These are phyloP conservation scores for Nomada flava DNA, from an alignment of 2,888 invertebrate species.

Conservation along the genomic window DNA sequence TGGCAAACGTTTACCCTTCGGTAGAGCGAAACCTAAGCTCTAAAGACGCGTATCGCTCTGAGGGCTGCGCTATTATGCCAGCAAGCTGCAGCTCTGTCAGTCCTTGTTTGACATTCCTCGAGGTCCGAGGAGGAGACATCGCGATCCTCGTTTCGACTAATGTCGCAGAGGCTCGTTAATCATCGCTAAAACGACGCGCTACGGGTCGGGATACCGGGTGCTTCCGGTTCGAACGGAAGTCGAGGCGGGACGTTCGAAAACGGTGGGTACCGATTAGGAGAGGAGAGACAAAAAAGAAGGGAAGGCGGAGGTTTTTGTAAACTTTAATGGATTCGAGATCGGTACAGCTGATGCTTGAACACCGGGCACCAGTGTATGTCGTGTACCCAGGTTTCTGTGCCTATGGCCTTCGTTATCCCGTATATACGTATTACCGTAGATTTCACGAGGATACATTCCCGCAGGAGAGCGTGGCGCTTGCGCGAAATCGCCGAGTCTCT, in stretches of 20 bases:
- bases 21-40: constrained; percentile 59
- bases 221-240: neutral
- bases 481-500: constrained; percentile 32
- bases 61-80: constrained; percentile 55
- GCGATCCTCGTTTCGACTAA: neutral
- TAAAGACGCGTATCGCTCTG: constrained; percentile 61
- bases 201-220: neutral
- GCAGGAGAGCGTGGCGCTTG: constrained; percentile 56
- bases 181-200: neutral
- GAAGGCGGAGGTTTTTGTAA: neutral
- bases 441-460: constrained; percentile 61
- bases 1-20: constrained; percentile 59
- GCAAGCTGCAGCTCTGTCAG: constrained; percentile 40
- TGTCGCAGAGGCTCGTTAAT: constrained; percentile 12
- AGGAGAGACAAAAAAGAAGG: too few species aligned
- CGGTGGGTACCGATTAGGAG: too few species aligned
- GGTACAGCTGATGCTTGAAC: too few species aligned
- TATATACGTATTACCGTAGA: constrained; percentile 50
- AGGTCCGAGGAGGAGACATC: constrained; percentile 14
- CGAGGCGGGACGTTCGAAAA: constrained; percentile 23
- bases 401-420: constrained; percentile 68
- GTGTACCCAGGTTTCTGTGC: too few species aligned
- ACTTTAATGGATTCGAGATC: neutral
- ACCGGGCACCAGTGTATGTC: too few species aligned
- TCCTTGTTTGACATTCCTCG: constrained; percentile 48